Evolutionary conservation across 2,113 vertebrate species (phyloP).

Genomic region (Coptodon rendalli): DNA sequence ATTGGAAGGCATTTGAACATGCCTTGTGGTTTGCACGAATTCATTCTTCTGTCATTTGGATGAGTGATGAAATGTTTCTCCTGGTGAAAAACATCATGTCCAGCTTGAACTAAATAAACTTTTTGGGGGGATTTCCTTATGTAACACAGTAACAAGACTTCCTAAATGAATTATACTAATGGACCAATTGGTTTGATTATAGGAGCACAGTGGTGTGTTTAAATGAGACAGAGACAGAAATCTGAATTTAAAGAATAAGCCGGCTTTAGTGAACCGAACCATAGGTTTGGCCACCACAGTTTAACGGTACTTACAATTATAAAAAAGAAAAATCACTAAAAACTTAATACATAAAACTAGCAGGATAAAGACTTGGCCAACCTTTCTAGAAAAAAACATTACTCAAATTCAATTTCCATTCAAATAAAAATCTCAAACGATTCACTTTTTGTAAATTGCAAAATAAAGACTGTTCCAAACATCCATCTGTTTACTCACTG

Average conservation of each 20-base stretch:
- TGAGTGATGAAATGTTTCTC: neutral
- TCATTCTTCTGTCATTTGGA: neutral
- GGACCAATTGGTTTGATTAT: neutral
- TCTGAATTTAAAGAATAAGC: neutral
- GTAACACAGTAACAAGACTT: neutral
- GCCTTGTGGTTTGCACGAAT: neutral
- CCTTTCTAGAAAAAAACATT: neutral
- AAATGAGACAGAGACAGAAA: neutral
- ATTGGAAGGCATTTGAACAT: neutral
- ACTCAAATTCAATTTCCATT: neutral
- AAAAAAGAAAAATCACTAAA: neutral
- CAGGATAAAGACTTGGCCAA: neutral
- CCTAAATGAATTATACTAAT: neutral
- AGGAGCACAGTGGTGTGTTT: neutral
- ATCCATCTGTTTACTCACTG: neutral
- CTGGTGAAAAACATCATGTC: neutral
- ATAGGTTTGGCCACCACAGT: neutral
- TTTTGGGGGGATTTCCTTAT: neutral
- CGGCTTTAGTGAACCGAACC: accelerated
- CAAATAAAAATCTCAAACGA: neutral
- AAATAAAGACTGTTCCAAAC: neutral
- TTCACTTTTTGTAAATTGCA: neutral
- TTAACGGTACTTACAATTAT: neutral
- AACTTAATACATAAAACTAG: neutral
- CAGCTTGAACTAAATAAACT: neutral